Evolutionary conservation across 2,888 invertebrate genomes (phyloP).

Genomic region (Eurytoma adleriae): DNA sequence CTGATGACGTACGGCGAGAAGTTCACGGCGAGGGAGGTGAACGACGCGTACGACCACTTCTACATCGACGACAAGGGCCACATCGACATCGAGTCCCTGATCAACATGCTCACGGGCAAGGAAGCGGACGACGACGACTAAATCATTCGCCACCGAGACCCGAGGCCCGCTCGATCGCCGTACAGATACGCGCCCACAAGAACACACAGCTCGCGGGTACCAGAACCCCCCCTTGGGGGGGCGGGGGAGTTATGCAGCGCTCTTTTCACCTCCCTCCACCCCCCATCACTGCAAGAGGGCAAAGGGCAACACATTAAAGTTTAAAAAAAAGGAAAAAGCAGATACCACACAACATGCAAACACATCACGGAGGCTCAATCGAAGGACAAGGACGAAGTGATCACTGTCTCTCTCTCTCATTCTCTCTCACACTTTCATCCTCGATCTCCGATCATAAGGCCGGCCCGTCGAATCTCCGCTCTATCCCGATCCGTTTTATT

Average conservation of each 20-base stretch:
- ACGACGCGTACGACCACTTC: constrained; percentile 95
- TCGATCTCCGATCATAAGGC: neutral
- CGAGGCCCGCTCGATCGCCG: constrained; percentile 17
- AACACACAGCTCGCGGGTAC: no score
- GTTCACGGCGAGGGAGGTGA: constrained; percentile 91
- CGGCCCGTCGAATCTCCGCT: neutral
- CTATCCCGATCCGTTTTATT: neutral
- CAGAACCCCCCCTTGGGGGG: no score
- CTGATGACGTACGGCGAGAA: constrained; percentile 96
- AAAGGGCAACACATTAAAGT: no score
- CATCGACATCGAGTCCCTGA: constrained; percentile 92
- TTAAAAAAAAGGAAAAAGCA: no score
- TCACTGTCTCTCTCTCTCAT: constrained; percentile 15
- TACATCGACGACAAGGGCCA: constrained; percentile 93
- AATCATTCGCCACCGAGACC: constrained; percentile 55
- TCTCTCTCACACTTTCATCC: neutral
- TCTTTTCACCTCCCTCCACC: no score
- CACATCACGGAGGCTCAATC: constrained; percentile 5
- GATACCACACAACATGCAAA: neutral
- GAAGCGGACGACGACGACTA: constrained; percentile 88
- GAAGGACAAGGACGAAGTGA: constrained; percentile 31
- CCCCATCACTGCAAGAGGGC: no score
- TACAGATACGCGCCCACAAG: no score
- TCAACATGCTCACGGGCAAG: constrained; percentile 92
- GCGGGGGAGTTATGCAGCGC: no score